Evolutionary conservation across 2,888 invertebrate genomes (phyloP), one percentile per base, ranked within the genome.

Genomic region (Muschampia plurimacula): DNA sequence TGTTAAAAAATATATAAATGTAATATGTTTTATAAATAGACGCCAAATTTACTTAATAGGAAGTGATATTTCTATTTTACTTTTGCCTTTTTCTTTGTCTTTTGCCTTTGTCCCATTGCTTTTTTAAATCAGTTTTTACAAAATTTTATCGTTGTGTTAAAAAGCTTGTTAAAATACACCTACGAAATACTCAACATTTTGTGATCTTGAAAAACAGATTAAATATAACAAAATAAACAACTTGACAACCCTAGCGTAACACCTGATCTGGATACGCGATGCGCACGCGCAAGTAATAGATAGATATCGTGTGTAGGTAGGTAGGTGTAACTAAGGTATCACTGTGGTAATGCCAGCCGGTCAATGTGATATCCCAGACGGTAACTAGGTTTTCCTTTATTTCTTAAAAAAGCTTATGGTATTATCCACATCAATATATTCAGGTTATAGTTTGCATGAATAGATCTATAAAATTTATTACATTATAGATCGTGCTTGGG

Each of bases 201-300:
- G 22, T 22, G 22, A 22, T 22, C 22, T 22, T 22, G 22, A 22
- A 1, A 22, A 22, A 22, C 22, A 22, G 22, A 22, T 22, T 22
- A 22, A 22, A 22, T 22, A 22, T 22, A 22, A 22, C 22, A 22
- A 22, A 22, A 22, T 1, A 3, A 13, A 10, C 0, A 1, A 32
- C 15, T 5, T 28, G 64, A 15, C 64, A 64, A 64, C 46, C 64
- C 64, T 64, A 64, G 13, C 44, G 22, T 4, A 10, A 28, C 22
- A 46, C 44, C 64, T 44, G 44, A 64, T 13, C 46, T 12, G 64
- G 12, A 12, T 64, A 41, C 44, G 12, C 44, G 67, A 57, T 67
- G 67, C 57, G 67, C 67, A 39, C 57, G 67, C 41, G 67, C 57
- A 67, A 12, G 67, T 15, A 67, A n/a, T n/a, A n/a, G n/a, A n/a